Evolutionary conservation across 2,888 invertebrate genomes (phyloP), one percentile per base, ranked within the genome.

Genomic region (Cactoblastis cactorum): DNA sequence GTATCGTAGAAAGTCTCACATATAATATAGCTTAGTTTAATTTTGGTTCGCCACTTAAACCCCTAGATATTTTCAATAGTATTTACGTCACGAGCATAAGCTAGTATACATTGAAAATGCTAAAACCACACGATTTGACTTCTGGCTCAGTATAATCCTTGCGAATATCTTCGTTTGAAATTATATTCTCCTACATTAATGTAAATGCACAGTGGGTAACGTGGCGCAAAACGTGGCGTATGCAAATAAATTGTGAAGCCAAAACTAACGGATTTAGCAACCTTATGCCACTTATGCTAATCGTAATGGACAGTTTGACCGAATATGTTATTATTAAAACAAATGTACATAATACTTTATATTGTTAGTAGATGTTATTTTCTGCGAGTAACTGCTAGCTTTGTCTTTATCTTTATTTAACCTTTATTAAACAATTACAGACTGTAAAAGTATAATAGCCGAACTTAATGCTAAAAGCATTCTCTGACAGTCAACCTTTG

Each of bases 161-260:
- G 47, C 17, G 38, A 48, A 48, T 34, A 32, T 14, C 18, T 41
- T n/a, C 49, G 33, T 56, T 50, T 47, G 50, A 61, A 57, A 60
- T 62, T 62, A 62, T 65, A 62, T 62, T 56, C 57, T 58, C 54
- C 50, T 53, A 58, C 61, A 62, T 63, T 66, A 69, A 67, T 64
- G 58, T 61, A 57, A 68, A 69, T 66, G 59, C 57, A 61, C 28
- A 28, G 28, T 28, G 43, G 43, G 43, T 17, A 28, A 28, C 43
- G 17, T 28, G 15, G 43, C 43, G 43, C 28, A 28, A 58, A 68
- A 69, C 65, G 58, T 56, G 58, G 53, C 65, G 72, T 77, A 77
- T 77, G 75, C 69, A 67, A 75, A 77, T 73, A 71, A 67, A 70
- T 70, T 62, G 65, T 64, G 62, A 69, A 61, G 58, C 56, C 54